Conservation (phyloP, 2,888 invertebrate species). For the Tuberolachnus salignus region DNA sequence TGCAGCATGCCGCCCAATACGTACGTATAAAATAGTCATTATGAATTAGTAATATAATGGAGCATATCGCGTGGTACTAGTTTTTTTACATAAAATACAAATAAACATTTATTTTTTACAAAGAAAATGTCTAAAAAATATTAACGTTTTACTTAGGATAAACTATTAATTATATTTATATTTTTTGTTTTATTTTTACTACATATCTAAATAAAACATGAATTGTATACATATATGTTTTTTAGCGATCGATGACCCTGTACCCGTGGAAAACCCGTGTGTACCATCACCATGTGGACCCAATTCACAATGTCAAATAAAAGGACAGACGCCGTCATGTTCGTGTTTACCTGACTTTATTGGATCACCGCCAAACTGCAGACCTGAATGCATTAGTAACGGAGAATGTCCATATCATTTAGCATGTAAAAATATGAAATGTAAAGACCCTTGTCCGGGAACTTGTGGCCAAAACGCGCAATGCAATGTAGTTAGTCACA, state of each 20-base stretch:
- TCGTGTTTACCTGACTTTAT: conserved; percentile 74
- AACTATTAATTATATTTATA: background rate
- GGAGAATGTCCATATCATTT: conserved; percentile 79
- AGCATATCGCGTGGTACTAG: too few relatives aligned
- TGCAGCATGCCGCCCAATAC: conserved; percentile 68
- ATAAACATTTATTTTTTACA: too few relatives aligned
- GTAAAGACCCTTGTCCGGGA: conserved; percentile 74
- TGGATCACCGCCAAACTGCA: conserved; percentile 71
- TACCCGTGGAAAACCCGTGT: conserved; percentile 61
- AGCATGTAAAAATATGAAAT: conserved; percentile 82
- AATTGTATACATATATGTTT: background rate
- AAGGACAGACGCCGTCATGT: conserved; percentile 66
- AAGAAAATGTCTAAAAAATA: too few relatives aligned
- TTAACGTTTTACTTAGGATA: background rate
- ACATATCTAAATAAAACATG: background rate
- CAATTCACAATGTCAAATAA: conserved; percentile 62
- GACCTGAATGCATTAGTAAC: conserved; percentile 81
- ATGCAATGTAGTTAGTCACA: conserved; percentile 61
- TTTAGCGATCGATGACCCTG: conserved; percentile 58
- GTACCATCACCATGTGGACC: conserved; percentile 62
- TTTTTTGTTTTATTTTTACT: background rate
- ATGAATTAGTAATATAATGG: background rate
- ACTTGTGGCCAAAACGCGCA: conserved; percentile 62
- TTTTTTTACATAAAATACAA: background rate
- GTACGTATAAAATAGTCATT: conserved; percentile 56